phyloP scores from a whole-genome alignment of 2,113 vertebrate genomes.

The Mobula hypostoma region DNA sequence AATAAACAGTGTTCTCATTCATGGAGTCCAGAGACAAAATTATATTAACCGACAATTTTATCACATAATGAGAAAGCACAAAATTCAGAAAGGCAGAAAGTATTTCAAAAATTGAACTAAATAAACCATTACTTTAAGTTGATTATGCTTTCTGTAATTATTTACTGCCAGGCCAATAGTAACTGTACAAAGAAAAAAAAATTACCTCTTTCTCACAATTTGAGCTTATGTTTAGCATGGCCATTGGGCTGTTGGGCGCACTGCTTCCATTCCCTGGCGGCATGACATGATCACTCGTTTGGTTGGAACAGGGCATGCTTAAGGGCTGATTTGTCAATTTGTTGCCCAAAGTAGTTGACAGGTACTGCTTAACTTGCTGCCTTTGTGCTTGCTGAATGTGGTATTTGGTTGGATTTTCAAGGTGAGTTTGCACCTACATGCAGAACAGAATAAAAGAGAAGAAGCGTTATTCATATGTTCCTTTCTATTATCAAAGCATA shows the following conservation, averaged over 20 bases:
- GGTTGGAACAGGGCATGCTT: conserved; percentile 86
- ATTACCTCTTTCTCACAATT: conserved; percentile 83
- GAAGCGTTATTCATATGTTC: not conserved
- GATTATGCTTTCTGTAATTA: not conserved
- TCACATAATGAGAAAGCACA: not conserved
- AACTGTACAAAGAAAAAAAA: conserved; percentile 65
- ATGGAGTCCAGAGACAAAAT: not conserved
- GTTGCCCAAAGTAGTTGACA: conserved; percentile 83
- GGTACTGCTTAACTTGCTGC: conserved; percentile 96
- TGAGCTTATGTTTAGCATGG: conserved; percentile 89
- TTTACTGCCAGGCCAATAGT: conserved; percentile 58
- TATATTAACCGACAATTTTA: not conserved
- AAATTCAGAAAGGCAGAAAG: not conserved
- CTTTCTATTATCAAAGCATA: not conserved
- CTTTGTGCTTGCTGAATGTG: conserved; percentile 92
- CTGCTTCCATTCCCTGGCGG: conserved; percentile 90
- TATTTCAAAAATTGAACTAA: not conserved
- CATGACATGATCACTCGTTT: conserved; percentile 86
- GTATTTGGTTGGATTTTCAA: conserved; percentile 91
- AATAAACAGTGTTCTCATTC: not conserved
- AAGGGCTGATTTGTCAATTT: conserved; percentile 84
- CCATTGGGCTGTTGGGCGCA: conserved; percentile 98
- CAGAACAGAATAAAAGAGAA: not conserved
- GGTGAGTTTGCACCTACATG: conserved; percentile 83
- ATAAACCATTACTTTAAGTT: not conserved